Evolutionary conservation across 1,140 invertebrate genomes (phyloP), one percentile per base, ranked within the genome.

Genomic region (Cherax quadricarinatus): DNA sequence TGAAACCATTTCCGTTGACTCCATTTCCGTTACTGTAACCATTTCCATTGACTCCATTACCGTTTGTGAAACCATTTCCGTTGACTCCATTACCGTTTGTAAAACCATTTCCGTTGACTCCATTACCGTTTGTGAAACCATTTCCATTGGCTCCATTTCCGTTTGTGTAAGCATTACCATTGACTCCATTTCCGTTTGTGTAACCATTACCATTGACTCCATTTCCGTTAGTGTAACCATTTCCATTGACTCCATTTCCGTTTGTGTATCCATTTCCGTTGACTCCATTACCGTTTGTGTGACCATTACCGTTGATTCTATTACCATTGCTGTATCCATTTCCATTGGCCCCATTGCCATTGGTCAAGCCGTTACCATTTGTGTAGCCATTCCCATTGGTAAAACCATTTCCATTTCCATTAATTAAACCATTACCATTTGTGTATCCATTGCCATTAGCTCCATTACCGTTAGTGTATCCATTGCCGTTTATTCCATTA

Each of bases 191-290:
- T 7, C 82, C 82, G 24, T 84, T 84, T 1, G 82, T 84, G 57
- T 84, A 84, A 24, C 82, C 53, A 48, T 84, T 83, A 3, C 82
- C 82, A 24, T 83, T 84, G 53, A 24, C 49, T 60, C 82, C 82
- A 62, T 84, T 84, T 41, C 82, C 53, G 14, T 62, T 7, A 16
- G n/a, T 62, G 53, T 62, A 30, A 30, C n/a, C 82, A 83, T 24
- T 62, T 3, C 82, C 82, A 16, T 84, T 84, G 57, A 48, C 57
- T 3, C 82, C 82, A 16, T 84, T 84, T n/a, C 53, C 82, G 53
- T 62, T 62, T 16, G 53, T 62, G 66, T 70, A 18, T 3, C 82
- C 82, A 51, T 84, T 84, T 12, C 82, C 82, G 41, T 84, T 84
- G 81, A n/a, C 18, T 60, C 12, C 82, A 18, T 84, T 84, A 14